Conservation (phyloP, 2,797 vertebrate genomes). For the Galaxias olidus region DNA sequence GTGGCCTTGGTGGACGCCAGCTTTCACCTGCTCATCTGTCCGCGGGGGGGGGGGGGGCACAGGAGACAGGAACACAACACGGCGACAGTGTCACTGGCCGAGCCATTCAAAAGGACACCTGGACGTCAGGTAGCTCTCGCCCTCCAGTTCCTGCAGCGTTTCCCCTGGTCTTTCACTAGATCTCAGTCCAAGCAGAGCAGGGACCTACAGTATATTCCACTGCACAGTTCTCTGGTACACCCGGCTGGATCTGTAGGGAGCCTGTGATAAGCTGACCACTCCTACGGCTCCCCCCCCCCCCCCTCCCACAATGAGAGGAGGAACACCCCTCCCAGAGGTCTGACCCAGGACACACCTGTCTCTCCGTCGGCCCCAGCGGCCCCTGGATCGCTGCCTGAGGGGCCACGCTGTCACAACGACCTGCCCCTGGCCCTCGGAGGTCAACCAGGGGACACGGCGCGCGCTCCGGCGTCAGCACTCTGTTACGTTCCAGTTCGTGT, state of each 20-base stretch:
- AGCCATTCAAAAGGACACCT: constrained; percentile 21
- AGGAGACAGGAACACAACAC: constrained; percentile 2
- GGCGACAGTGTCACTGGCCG: constrained; percentile 17
- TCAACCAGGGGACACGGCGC: constrained; percentile 29
- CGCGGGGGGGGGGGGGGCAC: constrained; percentile 23
- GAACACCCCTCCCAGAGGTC: constrained; percentile 7
- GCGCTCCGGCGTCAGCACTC: constrained; percentile 28
- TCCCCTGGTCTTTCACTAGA: constrained; percentile 11
- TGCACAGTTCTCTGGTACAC: too few relatives aligned
- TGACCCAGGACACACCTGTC: constrained; percentile 58
- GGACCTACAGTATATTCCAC: too few relatives aligned
- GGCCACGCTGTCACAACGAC: constrained; percentile 34
- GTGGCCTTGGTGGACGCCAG: constrained; percentile 82
- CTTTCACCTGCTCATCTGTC: constrained; percentile 92
- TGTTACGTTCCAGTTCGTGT: neutral
- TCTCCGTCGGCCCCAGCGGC: constrained; percentile 46
- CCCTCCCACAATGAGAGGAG: neutral
- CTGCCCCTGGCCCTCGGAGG: constrained; percentile 38
- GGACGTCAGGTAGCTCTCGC: too few relatives aligned
- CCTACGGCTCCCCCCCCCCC: too few relatives aligned
- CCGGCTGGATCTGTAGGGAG: too few relatives aligned
- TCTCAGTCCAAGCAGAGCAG: too few relatives aligned
- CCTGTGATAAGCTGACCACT: too few relatives aligned
- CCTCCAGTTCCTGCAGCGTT: too few relatives aligned
- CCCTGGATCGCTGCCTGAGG: constrained; percentile 43